Percentiles rank a stretch among this genome's conserved stretches.
phyloP scores from a whole-genome alignment of 2,888 invertebrate genomes.

The Troilus luridus region DNA sequence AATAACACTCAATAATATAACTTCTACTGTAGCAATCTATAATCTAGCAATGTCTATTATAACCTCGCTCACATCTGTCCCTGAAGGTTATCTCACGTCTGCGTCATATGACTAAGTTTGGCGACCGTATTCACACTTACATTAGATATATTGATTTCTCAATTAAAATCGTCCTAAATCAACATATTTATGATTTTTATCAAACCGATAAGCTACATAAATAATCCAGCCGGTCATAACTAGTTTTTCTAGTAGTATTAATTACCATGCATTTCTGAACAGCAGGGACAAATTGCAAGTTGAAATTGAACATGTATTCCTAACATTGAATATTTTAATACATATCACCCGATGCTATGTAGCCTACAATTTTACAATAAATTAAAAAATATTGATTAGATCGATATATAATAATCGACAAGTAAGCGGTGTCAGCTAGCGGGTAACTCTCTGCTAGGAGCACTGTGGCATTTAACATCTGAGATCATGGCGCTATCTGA shows the following conservation, averaged over 20 bases:
- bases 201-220: background rate
- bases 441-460: background rate
- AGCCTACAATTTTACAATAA: background rate
- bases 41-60: too few species aligned
- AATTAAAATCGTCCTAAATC: background rate
- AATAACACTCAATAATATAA: too few species aligned
- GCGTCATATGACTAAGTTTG: too few species aligned
- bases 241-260: background rate
- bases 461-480: background rate
- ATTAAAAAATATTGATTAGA: background rate
- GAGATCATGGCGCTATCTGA: background rate
- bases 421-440: background rate
- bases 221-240: background rate
- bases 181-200: background rate
- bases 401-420: background rate
- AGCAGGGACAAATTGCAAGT: background rate
- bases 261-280: background rate
- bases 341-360: background rate
- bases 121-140: too few species aligned
- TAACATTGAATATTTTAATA: background rate
- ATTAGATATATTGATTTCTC: too few species aligned
- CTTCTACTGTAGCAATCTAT: too few species aligned
- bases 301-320: background rate
- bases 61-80: too few species aligned
- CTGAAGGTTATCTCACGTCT: too few species aligned